Percentiles rank a stretch among this genome's conserved stretches.
Evolutionary conservation across 2,113 vertebrate species (phyloP).

Genomic region (Scortum barcoo): DNA sequence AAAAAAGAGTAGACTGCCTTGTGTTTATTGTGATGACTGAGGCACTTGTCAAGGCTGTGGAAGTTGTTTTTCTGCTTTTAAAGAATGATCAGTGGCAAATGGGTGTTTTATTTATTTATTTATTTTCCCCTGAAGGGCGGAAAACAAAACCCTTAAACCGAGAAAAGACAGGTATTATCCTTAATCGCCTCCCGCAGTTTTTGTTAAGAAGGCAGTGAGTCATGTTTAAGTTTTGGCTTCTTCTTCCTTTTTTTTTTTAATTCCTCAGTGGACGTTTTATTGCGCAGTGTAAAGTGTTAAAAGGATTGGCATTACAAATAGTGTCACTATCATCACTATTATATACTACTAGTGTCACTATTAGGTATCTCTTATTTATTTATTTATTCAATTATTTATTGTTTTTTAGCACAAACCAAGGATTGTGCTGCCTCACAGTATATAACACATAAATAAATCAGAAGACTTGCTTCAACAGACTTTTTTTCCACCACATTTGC

Average conservation of each 20-base stretch:
- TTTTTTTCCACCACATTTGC: too few relatives aligned
- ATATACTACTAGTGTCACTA: too few relatives aligned
- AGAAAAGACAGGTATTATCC: background rate
- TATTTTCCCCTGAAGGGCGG: background rate
- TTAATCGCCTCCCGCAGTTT: background rate
- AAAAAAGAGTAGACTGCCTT: background rate
- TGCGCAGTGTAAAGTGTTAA: background rate
- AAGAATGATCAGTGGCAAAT: slow-evolving; percentile 13
- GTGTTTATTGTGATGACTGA: background rate
- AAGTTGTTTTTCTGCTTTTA: background rate
- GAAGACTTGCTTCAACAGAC: too few relatives aligned
- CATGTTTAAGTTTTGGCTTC: background rate
- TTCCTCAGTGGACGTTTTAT: background rate
- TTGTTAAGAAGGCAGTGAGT: background rate
- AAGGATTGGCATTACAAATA: too few relatives aligned
- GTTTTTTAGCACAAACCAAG: too few relatives aligned
- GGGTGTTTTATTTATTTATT: too few relatives aligned
- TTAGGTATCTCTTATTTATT: too few relatives aligned
- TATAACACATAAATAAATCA: too few relatives aligned
- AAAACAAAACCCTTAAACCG: background rate
- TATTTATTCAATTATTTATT: too few relatives aligned
- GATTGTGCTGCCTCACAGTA: too few relatives aligned
- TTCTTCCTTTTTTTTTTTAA: too few relatives aligned
- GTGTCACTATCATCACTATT: too few relatives aligned
- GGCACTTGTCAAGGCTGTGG: background rate